phyloP scores from a whole-genome alignment of 1,140 invertebrate species.

The Teleopsis dalmanni region DNA sequence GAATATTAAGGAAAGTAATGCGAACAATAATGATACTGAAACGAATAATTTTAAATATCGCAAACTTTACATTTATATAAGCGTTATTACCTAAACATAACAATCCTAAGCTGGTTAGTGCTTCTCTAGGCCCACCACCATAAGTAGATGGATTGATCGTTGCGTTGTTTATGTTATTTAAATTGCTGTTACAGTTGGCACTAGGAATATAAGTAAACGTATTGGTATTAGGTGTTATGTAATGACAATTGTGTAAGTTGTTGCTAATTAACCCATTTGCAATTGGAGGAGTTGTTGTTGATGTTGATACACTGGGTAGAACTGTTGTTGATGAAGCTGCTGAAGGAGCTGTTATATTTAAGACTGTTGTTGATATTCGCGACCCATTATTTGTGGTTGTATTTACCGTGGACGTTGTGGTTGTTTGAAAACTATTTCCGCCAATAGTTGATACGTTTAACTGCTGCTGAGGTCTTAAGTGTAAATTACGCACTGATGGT shows the following conservation, averaged over 20 bases:
- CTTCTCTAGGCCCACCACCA: conserved; percentile 51
- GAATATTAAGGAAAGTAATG: conserved; percentile 75
- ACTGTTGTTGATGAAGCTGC: conserved; percentile 1
- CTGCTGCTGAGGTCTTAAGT: conserved; percentile 46
- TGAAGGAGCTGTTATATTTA: conserved; percentile 1
- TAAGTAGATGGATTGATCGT: conserved; percentile 26
- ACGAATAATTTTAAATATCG: no score
- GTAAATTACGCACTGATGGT: conserved; percentile 33
- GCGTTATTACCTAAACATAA: conserved; percentile 61
- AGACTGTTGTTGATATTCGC: conserved; percentile 16
- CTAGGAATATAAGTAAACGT: conserved; percentile 23
- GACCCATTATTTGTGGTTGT: conserved; percentile 21
- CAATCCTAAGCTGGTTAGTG: conserved; percentile 77
- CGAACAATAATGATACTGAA: conserved; percentile 67
- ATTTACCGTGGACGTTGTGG: conserved; percentile 7
- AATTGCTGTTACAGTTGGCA: conserved; percentile 19
- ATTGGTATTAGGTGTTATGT: conserved; percentile 38
- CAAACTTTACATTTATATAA: no score
- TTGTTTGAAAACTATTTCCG: conserved; percentile 27
- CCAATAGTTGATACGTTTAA: conserved; percentile 62
- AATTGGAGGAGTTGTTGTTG: conserved; percentile 9
- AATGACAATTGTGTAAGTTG: conserved; percentile 28
- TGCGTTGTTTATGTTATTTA: conserved; percentile 14
- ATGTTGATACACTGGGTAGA: neutral
- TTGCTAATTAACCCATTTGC: conserved; percentile 9